Base-by-base conservation (phyloP, 1,140 invertebrate genomes). In the Triops cancriformis region DNA sequence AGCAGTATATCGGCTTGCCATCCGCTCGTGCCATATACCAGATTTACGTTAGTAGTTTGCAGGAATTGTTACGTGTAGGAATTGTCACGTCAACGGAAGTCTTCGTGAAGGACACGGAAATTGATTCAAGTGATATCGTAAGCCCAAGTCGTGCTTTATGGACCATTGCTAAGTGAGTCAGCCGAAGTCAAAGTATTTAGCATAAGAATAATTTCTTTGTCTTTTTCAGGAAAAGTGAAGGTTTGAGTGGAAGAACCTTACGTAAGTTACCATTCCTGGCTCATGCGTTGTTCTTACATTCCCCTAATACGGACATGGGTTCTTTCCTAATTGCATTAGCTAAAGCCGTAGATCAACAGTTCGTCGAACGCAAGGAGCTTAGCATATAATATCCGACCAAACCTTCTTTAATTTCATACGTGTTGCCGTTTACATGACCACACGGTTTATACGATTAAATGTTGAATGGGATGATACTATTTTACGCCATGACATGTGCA, bases 231-330 rank as follows among this genome's bases (percentile, higher is more conserved):
- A 85, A 87, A 80, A 92, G 92, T 83, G 82, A 86, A 45, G 91
- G 91, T 12, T 81, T 97, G 10, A 97, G 95, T 86, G 95, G 94
- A 11, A 88, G 96, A 78, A 89, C 90, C 5, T 86, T 97, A 76
- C 87, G 94, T 51, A 97, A 97, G 85, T 86, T 98, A 80, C 95
- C 95, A 7, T 94, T 98, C 83, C 84, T 97, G 76, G 92, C 94
- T 12, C 88, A 91, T 80, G 91, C 91, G 6, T 79, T 83, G 12
- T 84, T 81, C 73, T 75, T 82, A 23, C 51, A 64, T n/a, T 18
- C 51, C 51, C n/a, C 51, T 64, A 64, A 23, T 64, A n/a, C 51
- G 23, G 51, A 64, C 51, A 64, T 64, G 51, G 51, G 51, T 64
- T 64, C 51, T 64, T 64, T 64, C 51, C 51, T 64, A 64, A 64